Evolutionary conservation across 2,888 invertebrate genomes (phyloP).

Genomic region (Hirtodrosophila duncani): DNA sequence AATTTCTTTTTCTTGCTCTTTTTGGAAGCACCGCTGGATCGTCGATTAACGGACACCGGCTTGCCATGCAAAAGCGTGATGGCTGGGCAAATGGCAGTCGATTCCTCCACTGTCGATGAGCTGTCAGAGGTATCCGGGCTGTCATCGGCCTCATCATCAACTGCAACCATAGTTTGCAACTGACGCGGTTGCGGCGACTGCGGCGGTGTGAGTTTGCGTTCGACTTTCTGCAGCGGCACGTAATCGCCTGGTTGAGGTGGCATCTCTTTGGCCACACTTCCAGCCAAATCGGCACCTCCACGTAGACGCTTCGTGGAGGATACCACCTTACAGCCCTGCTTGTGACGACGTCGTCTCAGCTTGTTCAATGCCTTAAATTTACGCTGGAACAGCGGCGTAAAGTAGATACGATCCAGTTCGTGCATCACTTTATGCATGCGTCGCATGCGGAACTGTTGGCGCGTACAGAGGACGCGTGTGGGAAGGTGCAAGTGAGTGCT

Average conservation of each 20-base stretch:
- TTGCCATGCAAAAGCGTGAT: too few relatives aligned
- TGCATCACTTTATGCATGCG: constrained; percentile 74
- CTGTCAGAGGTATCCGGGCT: too few relatives aligned
- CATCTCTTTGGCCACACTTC: too few relatives aligned
- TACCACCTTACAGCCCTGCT: constrained; percentile 28
- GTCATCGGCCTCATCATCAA: too few relatives aligned
- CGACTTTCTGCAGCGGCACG: not conserved
- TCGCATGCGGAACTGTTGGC: constrained; percentile 60
- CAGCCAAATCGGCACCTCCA: constrained; percentile 14
- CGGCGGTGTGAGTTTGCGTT: constrained; percentile 1
- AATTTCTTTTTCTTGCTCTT: constrained; percentile 35
- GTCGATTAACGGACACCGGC: constrained; percentile 10
- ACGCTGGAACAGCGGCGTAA: constrained; percentile 67
- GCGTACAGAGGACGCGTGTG: not conserved
- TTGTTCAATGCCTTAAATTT: constrained; percentile 53
- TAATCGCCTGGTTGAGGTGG: too few relatives aligned
- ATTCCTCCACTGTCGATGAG: too few relatives aligned
- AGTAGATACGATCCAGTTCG: constrained; percentile 74
- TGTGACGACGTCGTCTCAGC: constrained; percentile 47
- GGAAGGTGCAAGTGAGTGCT: not conserved
- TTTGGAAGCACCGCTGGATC: not conserved
- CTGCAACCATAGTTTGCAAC: too few relatives aligned
- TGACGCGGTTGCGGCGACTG: not conserved
- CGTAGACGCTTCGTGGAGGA: constrained; percentile 18
- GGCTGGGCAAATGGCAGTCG: too few relatives aligned